phyloP scores from a whole-genome alignment of 2,888 invertebrate species.

The Coecobrya sp. region DNA sequence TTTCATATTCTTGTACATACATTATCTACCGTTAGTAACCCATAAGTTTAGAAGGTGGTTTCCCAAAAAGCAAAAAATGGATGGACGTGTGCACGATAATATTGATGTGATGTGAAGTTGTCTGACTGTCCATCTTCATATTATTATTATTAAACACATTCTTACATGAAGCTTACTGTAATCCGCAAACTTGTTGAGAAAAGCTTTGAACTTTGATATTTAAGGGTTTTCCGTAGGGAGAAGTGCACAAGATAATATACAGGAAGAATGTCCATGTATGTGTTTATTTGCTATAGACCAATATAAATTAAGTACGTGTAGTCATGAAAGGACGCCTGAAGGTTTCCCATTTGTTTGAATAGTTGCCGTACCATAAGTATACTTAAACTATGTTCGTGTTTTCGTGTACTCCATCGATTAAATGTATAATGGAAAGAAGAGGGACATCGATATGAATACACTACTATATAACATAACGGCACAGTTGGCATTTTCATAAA shows the following conservation, averaged over 20 bases:
- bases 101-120: too few species aligned
- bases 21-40: too few species aligned
- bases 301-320: background rate
- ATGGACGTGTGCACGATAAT: background rate
- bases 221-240: background rate
- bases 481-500: background rate
- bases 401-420: background rate
- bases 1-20: too few species aligned
- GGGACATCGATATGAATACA: background rate
- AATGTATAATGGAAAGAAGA: background rate
- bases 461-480: background rate
- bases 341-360: slow-evolving; percentile 25
- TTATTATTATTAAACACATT: background rate
- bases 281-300: background rate
- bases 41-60: too few species aligned
- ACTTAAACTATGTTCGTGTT: too few species aligned
- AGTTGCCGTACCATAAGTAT: too few species aligned
- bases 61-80: too few species aligned
- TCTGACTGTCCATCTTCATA: background rate
- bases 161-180: background rate
- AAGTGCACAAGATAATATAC: too few species aligned
- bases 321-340: slow-evolving; percentile 42
- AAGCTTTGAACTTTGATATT: background rate
- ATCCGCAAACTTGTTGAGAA: slow-evolving; percentile 29
- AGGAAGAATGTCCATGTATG: background rate